A percentile compares a stretch with the other conserved stretches of the same genome.
phyloP scores from a whole-genome alignment of 2,888 invertebrate genomes.

The Drosophila rellima region DNA sequence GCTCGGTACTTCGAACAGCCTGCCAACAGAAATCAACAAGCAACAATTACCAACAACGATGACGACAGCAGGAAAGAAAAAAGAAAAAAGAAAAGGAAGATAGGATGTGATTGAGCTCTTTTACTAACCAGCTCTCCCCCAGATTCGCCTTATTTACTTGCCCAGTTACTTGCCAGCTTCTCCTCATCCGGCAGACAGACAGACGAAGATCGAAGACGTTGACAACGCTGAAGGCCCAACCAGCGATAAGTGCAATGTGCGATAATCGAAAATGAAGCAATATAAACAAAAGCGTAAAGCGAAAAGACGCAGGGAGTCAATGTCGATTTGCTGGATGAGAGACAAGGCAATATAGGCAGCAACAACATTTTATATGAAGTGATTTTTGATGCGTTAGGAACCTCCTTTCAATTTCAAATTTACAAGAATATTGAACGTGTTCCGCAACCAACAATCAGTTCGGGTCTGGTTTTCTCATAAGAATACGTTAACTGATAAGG shows the following conservation, averaged over 20 bases:
- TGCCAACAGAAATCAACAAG: slow-evolving; percentile 75
- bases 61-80: slow-evolving; percentile 22
- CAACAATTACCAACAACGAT: slow-evolving; percentile 70
- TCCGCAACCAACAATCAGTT: no score
- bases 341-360: slow-evolving; percentile 1
- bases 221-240: slow-evolving; percentile 51
- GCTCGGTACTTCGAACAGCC: slow-evolving; percentile 33
- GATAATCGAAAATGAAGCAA: slow-evolving; percentile 78
- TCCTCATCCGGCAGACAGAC: slow-evolving; percentile 14
- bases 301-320: slow-evolving; percentile 29
- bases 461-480: background rate
- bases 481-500: background rate
- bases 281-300: slow-evolving; percentile 68
- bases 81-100: slow-evolving; percentile 13
- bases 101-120: slow-evolving; percentile 59
- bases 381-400: slow-evolving; percentile 19
- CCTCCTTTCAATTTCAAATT: background rate
- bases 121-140: slow-evolving; percentile 31
- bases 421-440: background rate
- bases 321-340: slow-evolving; percentile 13
- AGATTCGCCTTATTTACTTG: background rate
- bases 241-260: slow-evolving; percentile 72
- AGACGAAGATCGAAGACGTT: slow-evolving; percentile 66
- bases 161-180: background rate
- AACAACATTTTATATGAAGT: slow-evolving; percentile 41